Evolutionary conservation across 2,888 invertebrate genomes (phyloP).

Genomic region (Bhutanitis thaidina): DNA sequence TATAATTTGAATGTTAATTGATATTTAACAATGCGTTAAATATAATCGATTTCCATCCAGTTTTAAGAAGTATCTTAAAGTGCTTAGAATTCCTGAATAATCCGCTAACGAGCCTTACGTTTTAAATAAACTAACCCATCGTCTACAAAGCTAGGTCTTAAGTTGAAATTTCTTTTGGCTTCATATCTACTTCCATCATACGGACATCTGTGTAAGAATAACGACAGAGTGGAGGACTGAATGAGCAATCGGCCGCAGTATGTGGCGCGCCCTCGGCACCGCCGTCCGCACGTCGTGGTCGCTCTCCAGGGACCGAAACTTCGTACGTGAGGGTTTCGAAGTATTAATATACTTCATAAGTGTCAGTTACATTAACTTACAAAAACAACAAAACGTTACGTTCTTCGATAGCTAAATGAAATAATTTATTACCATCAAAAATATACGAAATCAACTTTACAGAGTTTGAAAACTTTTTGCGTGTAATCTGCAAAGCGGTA

Average conservation of each 20-base stretch:
- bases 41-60: no score
- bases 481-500: no score
- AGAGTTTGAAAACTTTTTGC: no score
- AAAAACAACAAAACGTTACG: background rate
- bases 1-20: no score
- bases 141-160: constrained; percentile 6
- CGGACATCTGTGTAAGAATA: constrained; percentile 75
- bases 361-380: background rate
- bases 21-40: no score
- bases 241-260: constrained; percentile 72
- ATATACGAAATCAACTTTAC: no score
- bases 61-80: no score
- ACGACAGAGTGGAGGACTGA: constrained; percentile 62
- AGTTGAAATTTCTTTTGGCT: constrained; percentile 27
- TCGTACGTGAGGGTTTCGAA: constrained; percentile 35
- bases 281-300: constrained; percentile 47
- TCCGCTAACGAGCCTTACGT: no score
- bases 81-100: no score
- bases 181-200: constrained; percentile 54
- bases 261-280: constrained; percentile 56
- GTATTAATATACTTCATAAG: background rate
- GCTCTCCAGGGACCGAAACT: constrained; percentile 46
- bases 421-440: background rate
- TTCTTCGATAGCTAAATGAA: background rate
- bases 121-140: background rate